phyloP scores from a whole-genome alignment of 2,797 vertebrate species.

The Sebastes melanostomus region DNA sequence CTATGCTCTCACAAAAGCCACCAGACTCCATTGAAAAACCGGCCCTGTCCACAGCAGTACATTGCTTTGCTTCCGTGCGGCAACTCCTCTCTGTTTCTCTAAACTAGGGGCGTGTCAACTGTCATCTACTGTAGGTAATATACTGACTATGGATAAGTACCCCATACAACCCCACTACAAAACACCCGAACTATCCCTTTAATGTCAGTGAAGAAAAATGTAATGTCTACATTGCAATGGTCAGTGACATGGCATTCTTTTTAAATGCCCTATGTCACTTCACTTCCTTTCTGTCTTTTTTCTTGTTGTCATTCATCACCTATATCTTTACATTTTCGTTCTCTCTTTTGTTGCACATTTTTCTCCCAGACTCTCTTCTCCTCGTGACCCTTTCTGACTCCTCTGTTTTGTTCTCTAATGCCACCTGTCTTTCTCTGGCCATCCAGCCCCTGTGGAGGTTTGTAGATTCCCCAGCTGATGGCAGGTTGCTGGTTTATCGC shows the following conservation, averaged over 20 bases:
- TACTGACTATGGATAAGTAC: too few relatives aligned
- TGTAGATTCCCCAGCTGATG: conserved; percentile 83
- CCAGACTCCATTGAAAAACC: too few relatives aligned
- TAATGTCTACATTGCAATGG: neutral
- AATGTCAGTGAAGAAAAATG: too few relatives aligned
- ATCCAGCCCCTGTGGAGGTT: conserved; percentile 95
- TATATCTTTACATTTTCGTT: neutral
- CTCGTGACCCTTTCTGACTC: neutral
- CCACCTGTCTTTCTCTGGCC: neutral
- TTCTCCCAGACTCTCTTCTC: neutral
- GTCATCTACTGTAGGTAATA: too few relatives aligned
- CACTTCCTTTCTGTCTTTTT: neutral
- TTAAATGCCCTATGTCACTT: neutral
- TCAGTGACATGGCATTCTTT: neutral
- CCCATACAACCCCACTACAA: too few relatives aligned
- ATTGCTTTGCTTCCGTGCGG: too few relatives aligned
- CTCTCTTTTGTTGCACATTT: neutral
- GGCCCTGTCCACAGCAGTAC: too few relatives aligned
- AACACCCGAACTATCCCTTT: too few relatives aligned
- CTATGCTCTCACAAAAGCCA: too few relatives aligned
- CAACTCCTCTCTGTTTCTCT: too few relatives aligned
- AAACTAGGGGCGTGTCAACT: too few relatives aligned
- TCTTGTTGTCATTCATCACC: neutral
- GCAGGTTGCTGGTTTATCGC: conserved; percentile 91
- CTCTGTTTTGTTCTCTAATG: neutral